Evolutionary conservation across 1,140 invertebrate genomes (phyloP), one percentile per base, ranked within the genome.

Genomic region (Drosophila jambulina): DNA sequence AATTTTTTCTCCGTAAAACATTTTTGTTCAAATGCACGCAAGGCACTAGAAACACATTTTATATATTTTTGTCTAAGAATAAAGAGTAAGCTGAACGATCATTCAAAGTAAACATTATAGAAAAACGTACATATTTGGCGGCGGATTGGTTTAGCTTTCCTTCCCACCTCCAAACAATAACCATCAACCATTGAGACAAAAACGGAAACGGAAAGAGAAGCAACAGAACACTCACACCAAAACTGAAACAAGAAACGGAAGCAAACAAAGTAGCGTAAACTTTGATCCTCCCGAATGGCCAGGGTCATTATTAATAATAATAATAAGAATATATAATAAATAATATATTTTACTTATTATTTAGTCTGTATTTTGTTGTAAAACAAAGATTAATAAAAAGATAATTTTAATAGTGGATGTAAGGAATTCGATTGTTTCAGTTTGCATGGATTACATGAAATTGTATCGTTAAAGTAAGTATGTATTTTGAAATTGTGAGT

Each of bases 261-360:
- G 49, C 56, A 78, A 85, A 72, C 42, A 85, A 79, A 60, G 56
- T 82, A 86, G 82, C 76, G 58, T 88, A 87, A 88, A 87, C 80
- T 71, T 90, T 88, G 78, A 84, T 75, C 82, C 77, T 68, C 65
- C 65, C 53, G 19, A 68, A 46, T 88, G 79, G 82, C 80, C 59
- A 75, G 84, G 84, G 80, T 88, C 84, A 80, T 78, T 88, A 84
- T 74, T 78, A 80, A 84, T 87, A 87, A 88, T 83, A 86, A 87
- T 83, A 87, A 88, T 87, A 86, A 86, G 71, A 83, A 85, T 86
- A 86, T 88, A 87, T 87, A 87, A 88, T 83, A 87, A 88, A 87
- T 87, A 80, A 88, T 87, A 88, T 87, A 88, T 87, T 87, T 87
- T 87, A 88, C 84, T 88, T 88, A 88, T 88, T 88, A 88, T 88